These are phyloP conservation scores for Muscidifurax raptorellus DNA, from an alignment of 1,140 invertebrate genomes.

Conservation along the genomic window DNA sequence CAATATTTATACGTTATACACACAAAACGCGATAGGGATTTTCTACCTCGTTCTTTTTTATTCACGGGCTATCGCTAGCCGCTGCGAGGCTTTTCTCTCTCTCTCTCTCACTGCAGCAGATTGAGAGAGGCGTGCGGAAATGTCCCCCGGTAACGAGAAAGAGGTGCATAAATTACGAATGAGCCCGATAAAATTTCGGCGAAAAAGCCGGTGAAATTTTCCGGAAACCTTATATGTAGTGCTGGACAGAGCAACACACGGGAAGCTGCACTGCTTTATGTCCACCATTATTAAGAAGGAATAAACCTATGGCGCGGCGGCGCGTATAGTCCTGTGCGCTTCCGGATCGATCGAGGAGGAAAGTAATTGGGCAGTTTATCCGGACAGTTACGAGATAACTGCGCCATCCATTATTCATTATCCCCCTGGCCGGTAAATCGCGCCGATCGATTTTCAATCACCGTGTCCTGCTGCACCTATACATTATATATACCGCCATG, in stretches of 20 bases:
- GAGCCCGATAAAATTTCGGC: conserved; percentile 24
- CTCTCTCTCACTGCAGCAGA: not conserved
- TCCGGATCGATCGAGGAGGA: conserved; percentile 46
- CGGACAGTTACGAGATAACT: conserved; percentile 56
- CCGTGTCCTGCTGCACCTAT: not conserved
- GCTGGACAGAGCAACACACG: not conserved
- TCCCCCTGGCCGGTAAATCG: conserved; percentile 43
- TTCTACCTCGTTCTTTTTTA: not conserved
- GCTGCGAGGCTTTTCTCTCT: not conserved
- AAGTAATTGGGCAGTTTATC: conserved; percentile 59
- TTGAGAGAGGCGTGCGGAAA: not conserved
- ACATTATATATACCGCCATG: no score
- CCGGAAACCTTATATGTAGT: conserved; percentile 26
- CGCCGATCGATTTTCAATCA: conserved; percentile 52
- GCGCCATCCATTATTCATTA: conserved; percentile 57
- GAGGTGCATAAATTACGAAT: conserved; percentile 29
- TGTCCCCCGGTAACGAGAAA: no score
- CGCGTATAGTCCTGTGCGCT: not conserved
- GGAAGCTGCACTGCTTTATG: conserved; percentile 8
- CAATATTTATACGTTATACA: conserved; percentile 13
- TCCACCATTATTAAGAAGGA: conserved; percentile 48
- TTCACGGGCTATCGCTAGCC: not conserved
- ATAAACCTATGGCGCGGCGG: conserved; percentile 14
- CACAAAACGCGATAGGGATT: conserved; percentile 18
- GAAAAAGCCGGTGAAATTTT: not conserved